Evolutionary conservation across 2,113 vertebrate species (phyloP).

Genomic region (Larimichthys crocea): DNA sequence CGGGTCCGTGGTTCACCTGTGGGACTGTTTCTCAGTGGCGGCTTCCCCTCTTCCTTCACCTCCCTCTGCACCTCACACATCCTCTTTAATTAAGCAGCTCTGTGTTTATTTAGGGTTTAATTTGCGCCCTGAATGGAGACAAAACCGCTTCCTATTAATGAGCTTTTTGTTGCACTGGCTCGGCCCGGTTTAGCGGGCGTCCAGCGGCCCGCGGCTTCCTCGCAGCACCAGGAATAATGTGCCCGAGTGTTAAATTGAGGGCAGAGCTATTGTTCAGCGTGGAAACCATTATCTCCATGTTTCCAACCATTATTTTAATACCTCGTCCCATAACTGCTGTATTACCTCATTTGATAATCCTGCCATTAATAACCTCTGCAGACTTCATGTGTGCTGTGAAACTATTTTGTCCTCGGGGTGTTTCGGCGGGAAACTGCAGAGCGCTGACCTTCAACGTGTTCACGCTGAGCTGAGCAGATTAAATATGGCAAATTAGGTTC

Average conservation of each 20-base stretch:
- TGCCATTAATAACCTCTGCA: slow-evolving; percentile 49
- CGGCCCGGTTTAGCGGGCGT: slow-evolving; percentile 1
- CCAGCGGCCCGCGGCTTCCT: slow-evolving; percentile 15
- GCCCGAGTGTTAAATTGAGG: slow-evolving; percentile 52
- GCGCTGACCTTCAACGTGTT: slow-evolving; percentile 57
- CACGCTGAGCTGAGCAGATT: slow-evolving; percentile 54
- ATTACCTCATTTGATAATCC: slow-evolving; percentile 50
- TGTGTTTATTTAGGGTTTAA: slow-evolving; percentile 56
- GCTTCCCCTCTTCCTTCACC: slow-evolving; percentile 1
- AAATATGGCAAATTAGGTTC: slow-evolving; percentile 36
- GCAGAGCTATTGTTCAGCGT: slow-evolving; percentile 57
- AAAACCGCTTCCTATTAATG: slow-evolving; percentile 17
- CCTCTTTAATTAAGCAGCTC: slow-evolving; percentile 41
- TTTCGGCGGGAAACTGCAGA: slow-evolving; percentile 15
- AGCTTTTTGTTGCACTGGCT: neutral
- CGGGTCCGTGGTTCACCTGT: neutral
- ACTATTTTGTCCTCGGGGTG: slow-evolving; percentile 46
- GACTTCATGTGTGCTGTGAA: slow-evolving; percentile 45
- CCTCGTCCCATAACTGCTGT: slow-evolving; percentile 43
- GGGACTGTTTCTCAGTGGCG: neutral
- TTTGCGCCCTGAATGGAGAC: slow-evolving; percentile 41
- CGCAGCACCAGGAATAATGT: slow-evolving; percentile 34
- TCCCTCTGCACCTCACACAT: slow-evolving; percentile 3
- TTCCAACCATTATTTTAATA: slow-evolving; percentile 45
- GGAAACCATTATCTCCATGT: slow-evolving; percentile 58